Evolutionary conservation across 2,888 invertebrate genomes (phyloP).

Genomic region (Cybosia mesomella): DNA sequence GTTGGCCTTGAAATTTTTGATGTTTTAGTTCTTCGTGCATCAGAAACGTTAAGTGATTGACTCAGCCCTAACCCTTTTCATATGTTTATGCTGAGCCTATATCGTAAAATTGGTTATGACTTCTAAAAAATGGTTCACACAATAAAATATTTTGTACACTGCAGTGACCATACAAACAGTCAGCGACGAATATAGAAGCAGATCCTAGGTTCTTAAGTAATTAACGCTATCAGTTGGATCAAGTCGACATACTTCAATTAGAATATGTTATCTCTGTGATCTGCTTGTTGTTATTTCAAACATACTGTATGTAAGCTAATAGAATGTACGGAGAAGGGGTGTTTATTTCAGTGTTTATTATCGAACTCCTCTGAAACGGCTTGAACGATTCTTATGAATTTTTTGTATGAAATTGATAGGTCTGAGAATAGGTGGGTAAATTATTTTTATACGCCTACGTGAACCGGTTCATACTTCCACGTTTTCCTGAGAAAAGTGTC

Average conservation of each 20-base stretch:
- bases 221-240: slow-evolving; percentile 38
- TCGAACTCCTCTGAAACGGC: no score
- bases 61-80: background rate
- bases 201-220: slow-evolving; percentile 33
- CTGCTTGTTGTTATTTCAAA: background rate
- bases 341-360: no score
- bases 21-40: background rate
- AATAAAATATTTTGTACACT: background rate
- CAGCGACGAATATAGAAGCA: slow-evolving; percentile 26
- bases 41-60: background rate
- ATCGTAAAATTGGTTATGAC: background rate
- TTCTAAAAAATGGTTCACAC: background rate
- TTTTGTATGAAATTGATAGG: no score
- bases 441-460: no score
- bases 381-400: no score
- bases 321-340: background rate
- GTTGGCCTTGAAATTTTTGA: background rate
- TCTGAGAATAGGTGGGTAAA: no score
- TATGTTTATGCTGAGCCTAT: background rate
- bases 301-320: background rate
- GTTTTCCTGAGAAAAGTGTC: no score
- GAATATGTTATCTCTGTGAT: slow-evolving; percentile 20
- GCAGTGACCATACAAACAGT: background rate
- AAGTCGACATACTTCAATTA: slow-evolving; percentile 26
- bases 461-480: no score